Percentiles rank a stretch among this genome's conserved stretches.
phyloP scores from a whole-genome alignment of 2,113 vertebrate genomes.

The Terrapene triunguis region DNA sequence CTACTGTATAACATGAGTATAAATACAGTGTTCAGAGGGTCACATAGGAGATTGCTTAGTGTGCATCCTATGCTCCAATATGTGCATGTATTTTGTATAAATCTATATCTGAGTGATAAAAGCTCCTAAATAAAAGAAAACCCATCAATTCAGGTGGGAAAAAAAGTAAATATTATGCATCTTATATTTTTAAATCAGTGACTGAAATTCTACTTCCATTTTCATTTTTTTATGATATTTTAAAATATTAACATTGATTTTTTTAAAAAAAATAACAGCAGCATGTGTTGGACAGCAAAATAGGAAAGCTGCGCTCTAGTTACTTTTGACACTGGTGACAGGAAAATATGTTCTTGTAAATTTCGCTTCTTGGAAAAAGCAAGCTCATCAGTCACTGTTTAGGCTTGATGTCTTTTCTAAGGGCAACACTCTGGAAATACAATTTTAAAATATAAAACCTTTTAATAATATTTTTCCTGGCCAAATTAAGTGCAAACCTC shows the following conservation, averaged over 20 bases:
- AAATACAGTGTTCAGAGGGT: fast-evolving
- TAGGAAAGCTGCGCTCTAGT: not conserved
- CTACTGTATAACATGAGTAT: not conserved
- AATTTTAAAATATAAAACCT: not conserved
- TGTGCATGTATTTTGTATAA: fast-evolving
- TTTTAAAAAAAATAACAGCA: not conserved
- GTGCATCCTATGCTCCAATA: fast-evolving
- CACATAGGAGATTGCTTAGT: fast-evolving
- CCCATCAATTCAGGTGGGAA: not conserved
- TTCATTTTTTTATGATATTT: not conserved
- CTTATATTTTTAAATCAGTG: not conserved
- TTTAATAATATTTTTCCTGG: not conserved
- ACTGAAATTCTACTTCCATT: not conserved
- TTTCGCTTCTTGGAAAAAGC: not conserved
- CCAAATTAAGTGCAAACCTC: not conserved
- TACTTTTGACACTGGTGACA: not conserved
- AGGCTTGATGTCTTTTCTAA: not conserved
- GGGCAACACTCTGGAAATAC: not conserved
- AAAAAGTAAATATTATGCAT: not conserved
- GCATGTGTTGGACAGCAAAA: not conserved
- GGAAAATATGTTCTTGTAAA: not conserved
- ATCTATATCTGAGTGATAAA: not conserved
- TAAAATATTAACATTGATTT: not conserved
- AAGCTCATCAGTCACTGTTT: fast-evolving
- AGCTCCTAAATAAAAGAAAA: not conserved